Evolutionary conservation across 2,113 vertebrate genomes (phyloP), one percentile per base, ranked within the genome.

Genomic region (Galeopterus variegatus): DNA sequence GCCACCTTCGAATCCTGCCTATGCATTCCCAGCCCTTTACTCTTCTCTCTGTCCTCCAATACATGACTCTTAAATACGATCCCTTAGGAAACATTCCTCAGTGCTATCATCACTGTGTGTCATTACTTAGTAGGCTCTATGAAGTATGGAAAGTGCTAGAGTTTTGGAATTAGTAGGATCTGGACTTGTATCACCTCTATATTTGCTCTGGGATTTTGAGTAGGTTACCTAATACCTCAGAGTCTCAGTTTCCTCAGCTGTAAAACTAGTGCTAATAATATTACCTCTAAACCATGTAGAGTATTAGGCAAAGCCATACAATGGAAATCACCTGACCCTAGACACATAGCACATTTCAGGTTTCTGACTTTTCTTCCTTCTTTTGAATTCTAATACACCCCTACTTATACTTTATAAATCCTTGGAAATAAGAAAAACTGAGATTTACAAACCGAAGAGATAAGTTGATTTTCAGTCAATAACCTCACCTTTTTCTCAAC

Each of bases 171-270:
- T n/a, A 52, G 26, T 36, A 73, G 69, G 3, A 60, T 75, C 36
- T 65, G 54, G 8, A 3, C 50, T 90, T 33, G 58, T 86, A 90
- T 12, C n/a, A 1, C 19, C 11, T 81, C 48, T 67, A 5, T 82
- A 73, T 73, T 92, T 88, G 36, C 50, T 81, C 9, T 82, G 72
- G 60, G 8, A 48, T 79, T 88, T 88, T 41, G 23, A 88, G 19
- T 75, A 58, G 9, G 10, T 79, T 83, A n/a, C 18, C 79, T 60
- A 56, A 33, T 83, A 8, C 33, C 33, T 93, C 26, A 70, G 69
- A 90, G 17, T 18, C 14, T 84, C 31, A 45, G 2, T 90, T 79
- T 91, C 13, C 24, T 94, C 5, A 82, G 0, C 45, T 54, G 2
- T 31, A 76, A 87, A 50, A 50, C 41, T 80, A 45, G 5, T 0